phyloP scores from a whole-genome alignment of 1,140 invertebrate genomes.

The Diabrotica virgifera region DNA sequence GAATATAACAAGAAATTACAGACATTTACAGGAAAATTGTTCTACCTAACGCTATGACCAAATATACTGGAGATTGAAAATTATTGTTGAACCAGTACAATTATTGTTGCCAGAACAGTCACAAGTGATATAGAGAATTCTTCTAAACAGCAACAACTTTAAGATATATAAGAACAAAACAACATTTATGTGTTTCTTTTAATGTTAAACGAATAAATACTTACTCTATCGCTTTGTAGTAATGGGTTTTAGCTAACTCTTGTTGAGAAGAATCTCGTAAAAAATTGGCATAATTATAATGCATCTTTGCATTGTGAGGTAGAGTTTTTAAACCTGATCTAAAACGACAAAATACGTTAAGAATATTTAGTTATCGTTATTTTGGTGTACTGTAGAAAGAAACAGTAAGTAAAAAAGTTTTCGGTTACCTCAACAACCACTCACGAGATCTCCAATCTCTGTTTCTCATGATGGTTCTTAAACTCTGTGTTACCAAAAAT shows the following conservation, averaged over 20 bases:
- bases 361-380: not conserved
- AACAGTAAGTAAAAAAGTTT: not conserved
- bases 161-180: no score
- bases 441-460: constrained; percentile 76
- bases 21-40: no score
- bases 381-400: no score
- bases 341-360: constrained; percentile 41
- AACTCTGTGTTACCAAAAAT: constrained; percentile 59
- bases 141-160: no score
- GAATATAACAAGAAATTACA: no score
- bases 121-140: no score
- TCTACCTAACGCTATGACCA: no score
- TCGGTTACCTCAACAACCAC: constrained; percentile 62
- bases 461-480: constrained; percentile 69
- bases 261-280: constrained; percentile 70
- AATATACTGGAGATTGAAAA: no score
- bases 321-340: constrained; percentile 77
- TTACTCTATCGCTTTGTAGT: constrained; percentile 78
- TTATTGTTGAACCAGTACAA: no score
- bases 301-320: constrained; percentile 85
- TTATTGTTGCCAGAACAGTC: no score
- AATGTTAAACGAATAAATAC: constrained; percentile 35
- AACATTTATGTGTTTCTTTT: no score
- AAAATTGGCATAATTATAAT: constrained; percentile 89
- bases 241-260: constrained; percentile 73